phyloP scores from a whole-genome alignment of 2,888 invertebrate genomes.

The Crocallis elinguaria region DNA sequence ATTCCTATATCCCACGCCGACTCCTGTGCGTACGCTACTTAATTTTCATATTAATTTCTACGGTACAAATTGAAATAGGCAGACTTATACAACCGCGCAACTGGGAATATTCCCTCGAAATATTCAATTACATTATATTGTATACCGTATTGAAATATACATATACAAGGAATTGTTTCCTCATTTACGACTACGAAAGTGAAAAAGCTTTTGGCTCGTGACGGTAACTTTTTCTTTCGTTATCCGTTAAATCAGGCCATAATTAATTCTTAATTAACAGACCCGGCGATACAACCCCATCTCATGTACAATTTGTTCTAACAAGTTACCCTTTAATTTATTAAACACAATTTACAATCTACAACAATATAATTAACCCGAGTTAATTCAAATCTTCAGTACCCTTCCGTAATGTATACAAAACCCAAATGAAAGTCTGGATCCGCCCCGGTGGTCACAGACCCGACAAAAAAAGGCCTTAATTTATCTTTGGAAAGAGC shows the following conservation, averaged over 20 bases:
- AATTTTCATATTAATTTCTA: conserved; percentile 42
- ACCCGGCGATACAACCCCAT: conserved; percentile 12
- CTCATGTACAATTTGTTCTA: conserved; percentile 21
- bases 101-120: neutral
- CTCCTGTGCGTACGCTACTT: conserved; percentile 34
- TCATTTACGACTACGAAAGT: neutral
- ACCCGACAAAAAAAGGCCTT: conserved; percentile 53
- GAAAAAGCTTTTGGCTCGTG: neutral
- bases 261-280: conserved; percentile 5
- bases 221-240: neutral
- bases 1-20: conserved; percentile 38
- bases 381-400: conserved; percentile 51
- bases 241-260: neutral
- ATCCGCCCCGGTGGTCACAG: conserved; percentile 55
- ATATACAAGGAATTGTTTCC: neutral
- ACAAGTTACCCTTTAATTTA: conserved; percentile 31
- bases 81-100: neutral
- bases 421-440: conserved; percentile 53
- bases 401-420: conserved; percentile 52
- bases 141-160: neutral
- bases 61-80: conserved; percentile 4
- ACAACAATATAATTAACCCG: conserved; percentile 53
- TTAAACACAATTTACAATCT: conserved; percentile 39
- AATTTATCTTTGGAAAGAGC: conserved; percentile 60
- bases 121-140: neutral